Conservation (phyloP, 2,888 invertebrate genomes). For the Blastobasis lacticolella region DNA sequence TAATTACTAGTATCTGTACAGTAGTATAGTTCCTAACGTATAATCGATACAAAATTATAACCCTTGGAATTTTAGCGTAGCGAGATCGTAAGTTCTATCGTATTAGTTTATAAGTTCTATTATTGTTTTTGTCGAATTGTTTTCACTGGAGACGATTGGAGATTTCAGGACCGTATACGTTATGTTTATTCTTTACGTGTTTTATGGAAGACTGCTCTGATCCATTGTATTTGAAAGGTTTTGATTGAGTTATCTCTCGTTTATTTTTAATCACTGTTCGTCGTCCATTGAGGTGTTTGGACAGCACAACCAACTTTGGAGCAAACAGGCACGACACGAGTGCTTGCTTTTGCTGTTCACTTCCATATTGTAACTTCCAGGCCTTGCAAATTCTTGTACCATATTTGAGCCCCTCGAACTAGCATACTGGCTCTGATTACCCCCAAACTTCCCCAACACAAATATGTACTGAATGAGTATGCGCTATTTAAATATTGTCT, state of each 20-base stretch:
- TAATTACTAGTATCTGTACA: conserved; percentile 49
- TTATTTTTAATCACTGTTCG: not conserved
- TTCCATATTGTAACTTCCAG: too few species aligned
- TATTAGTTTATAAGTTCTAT: conserved; percentile 38
- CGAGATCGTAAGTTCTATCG: conserved; percentile 44
- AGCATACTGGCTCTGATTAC: too few species aligned
- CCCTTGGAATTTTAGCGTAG: conserved; percentile 57
- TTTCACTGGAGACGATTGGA: conserved; percentile 29
- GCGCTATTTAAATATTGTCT: too few species aligned
- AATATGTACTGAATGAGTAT: too few species aligned
- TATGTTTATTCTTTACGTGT: conserved; percentile 45
- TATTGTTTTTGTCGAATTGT: conserved; percentile 48
- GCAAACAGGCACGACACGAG: not conserved
- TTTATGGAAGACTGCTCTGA: conserved; percentile 65
- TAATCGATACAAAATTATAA: conserved; percentile 69
- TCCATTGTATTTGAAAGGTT: conserved; percentile 36
- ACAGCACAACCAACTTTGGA: not conserved
- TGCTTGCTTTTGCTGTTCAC: not conserved
- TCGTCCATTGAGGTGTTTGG: not conserved
- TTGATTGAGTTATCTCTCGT: not conserved
- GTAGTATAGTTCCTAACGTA: conserved; percentile 70
- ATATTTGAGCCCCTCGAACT: too few species aligned
- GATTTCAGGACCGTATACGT: conserved; percentile 5
- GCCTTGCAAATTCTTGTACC: too few species aligned
- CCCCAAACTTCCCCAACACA: too few species aligned